phyloP scores from a whole-genome alignment of 92 coral and sea anemone species.

The Pocillopora meandrina region DNA sequence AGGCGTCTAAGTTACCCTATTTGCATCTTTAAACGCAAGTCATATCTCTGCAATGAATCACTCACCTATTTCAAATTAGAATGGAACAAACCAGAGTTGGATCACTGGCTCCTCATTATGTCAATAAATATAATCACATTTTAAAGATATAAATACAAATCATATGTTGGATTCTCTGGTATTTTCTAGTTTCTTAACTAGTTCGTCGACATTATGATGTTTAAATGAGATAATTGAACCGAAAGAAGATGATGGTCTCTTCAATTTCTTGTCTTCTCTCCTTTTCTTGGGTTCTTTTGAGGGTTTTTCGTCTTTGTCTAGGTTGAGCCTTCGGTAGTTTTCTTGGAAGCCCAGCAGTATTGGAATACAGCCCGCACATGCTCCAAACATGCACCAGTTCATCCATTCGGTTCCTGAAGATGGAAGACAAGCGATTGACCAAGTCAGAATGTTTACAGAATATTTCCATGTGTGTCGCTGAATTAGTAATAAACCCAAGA shows the following conservation, averaged over 20 bases:
- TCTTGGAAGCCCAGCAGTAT: slow-evolving; percentile 89
- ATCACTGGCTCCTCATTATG: neutral
- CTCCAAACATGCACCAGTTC: slow-evolving; percentile 99
- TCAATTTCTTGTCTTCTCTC: slow-evolving; percentile 28
- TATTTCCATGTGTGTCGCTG: neutral
- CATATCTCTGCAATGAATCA: too few relatives aligned
- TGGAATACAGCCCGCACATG: slow-evolving; percentile 98
- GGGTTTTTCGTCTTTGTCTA: slow-evolving; percentile 60
- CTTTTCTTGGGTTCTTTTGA: slow-evolving; percentile 1
- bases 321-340: slow-evolving; percentile 85
- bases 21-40: too few relatives aligned
- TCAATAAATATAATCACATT: slow-evolving; percentile 10
- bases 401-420: slow-evolving; percentile 95
- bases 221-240: slow-evolving; percentile 66
- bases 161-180: slow-evolving; percentile 71
- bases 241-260: slow-evolving; percentile 33
- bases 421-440: neutral
- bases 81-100: neutral
- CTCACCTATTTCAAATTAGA: too few relatives aligned
- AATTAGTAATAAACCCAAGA: neutral
- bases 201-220: slow-evolving; percentile 51
- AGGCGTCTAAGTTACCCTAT: too few relatives aligned
- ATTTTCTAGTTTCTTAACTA: slow-evolving; percentile 58
- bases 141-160: neutral
- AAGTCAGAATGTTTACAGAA: neutral